Base-by-base conservation (phyloP, 2,113 vertebrate genomes). In the Neodontobutis hainanensis region DNA sequence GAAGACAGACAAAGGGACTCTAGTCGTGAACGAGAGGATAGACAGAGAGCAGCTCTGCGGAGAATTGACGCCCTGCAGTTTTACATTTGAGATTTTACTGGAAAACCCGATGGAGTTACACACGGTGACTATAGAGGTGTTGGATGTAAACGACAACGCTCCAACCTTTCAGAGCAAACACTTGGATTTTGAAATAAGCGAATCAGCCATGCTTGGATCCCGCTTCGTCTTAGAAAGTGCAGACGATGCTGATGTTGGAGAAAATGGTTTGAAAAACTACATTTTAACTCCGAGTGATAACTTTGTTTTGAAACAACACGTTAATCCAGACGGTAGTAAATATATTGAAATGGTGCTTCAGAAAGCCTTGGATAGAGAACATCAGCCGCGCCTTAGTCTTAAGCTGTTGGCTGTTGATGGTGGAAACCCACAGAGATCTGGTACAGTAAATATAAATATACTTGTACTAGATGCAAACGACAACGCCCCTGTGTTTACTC, bases 1-100 rank as follows among this genome's bases (percentile, higher is more conserved):
- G 19, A 78, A 90, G 27, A 80, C 75, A 66, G 74, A 82, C 1
- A 91, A 68, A 0, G 87, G 80, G 60, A 72, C 89, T 50, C 84
- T 95, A 56, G 43, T 86, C 3, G 61, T 94, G 14, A 93, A 88
- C 52, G 88, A 92, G 16, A 93, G 82, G 67, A 89, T 95, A 53
- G 94, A 95, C 72, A 55, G 94, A 27, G 94, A 95, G 53, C 12
- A 52, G 0, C 77, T 94, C 8, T 95, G 94, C 7, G 83, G 87
- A 43, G 81, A 90, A 60, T 72, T 62, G 0, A 82, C 90, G 15
- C 89, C 90, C 32, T 94, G 94, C 43, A 75, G 70, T 86, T 62
- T 72, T 82, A 72, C 81, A 77, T 93, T 93, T 53, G 91, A 94
- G 60, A 80, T 94, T 57, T 79, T 93, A 45, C 1, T 93, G 67